phyloP scores from a whole-genome alignment of 1,140 invertebrate genomes.

The Apis laboriosa region DNA sequence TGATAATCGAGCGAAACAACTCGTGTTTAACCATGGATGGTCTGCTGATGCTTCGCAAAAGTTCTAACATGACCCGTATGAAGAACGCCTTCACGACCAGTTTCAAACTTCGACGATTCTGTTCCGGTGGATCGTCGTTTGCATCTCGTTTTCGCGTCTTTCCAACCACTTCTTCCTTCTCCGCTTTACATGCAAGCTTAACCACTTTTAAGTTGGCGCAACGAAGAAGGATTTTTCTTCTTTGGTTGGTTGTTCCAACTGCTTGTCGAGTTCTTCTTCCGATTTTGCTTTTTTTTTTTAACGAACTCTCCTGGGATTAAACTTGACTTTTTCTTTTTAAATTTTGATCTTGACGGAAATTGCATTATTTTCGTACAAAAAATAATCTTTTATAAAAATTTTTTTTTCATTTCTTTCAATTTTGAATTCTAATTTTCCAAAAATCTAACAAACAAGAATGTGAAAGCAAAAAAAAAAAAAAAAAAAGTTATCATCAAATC shows the following conservation, averaged over 20 bases:
- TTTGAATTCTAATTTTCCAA: too few relatives aligned
- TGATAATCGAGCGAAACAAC: conserved; percentile 18
- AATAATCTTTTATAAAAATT: too few relatives aligned
- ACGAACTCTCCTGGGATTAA: too few relatives aligned
- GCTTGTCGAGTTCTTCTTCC: not conserved
- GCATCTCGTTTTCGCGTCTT: conserved; percentile 35
- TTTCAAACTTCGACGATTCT: conserved; percentile 36
- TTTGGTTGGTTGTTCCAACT: not conserved
- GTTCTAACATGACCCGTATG: conserved; percentile 15
- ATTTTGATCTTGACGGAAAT: too few relatives aligned
- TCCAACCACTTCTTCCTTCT: not conserved
- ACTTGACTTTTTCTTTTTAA: too few relatives aligned
- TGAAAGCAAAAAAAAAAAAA: too few relatives aligned
- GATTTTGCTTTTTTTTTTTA: too few relatives aligned
- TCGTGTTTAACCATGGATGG: conserved; percentile 37
- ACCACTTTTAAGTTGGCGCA: conserved; percentile 3
- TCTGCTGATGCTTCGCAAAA: conserved; percentile 24
- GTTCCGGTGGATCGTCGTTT: conserved; percentile 21
- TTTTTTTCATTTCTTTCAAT: too few relatives aligned
- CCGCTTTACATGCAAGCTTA: not conserved
- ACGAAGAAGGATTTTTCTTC: not conserved
- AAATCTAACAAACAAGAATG: too few relatives aligned
- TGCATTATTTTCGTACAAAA: too few relatives aligned
- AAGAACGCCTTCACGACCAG: conserved; percentile 6
- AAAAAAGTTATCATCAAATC: too few relatives aligned